Base-by-base conservation (phyloP, 2,888 invertebrate species). In the Lasioglossum malachurum region DNA sequence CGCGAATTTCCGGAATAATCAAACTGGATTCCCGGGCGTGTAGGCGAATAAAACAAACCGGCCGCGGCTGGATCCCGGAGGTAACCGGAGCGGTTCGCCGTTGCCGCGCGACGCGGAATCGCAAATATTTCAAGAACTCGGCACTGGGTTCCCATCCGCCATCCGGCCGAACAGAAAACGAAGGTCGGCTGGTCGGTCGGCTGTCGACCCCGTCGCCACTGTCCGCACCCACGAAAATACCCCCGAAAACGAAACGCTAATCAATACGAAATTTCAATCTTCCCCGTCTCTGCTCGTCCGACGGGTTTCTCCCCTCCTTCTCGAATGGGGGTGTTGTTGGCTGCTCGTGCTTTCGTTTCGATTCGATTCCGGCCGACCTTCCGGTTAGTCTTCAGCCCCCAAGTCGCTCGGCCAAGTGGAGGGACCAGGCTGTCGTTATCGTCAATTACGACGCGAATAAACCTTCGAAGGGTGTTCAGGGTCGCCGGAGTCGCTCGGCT, bases 241-340 rank as follows among this genome's bases (percentile, higher is more conserved):
- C 73, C 53, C 79, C 80, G 44, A 74, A 75, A 81, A 84, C 86
- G 80, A 88, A 73, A 82, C 41, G 71, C 83, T 83, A 87, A 91
- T 91, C 91, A 78, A 91, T 91, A 91, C 84, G 88, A 90, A 90
- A 91, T 91, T 91, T 89, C 91, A 91, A 91, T 91, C 88, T 88
- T 88, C 91, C 78, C 85, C 71, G 73, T 75, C 4, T 1, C 69
- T 19, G n/a, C 10, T 75, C 27, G 75, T 44, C 41, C 57, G 46
- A 71, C 84, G 31, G 10, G 16, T 75, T 74, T 86, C 87, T 84
- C 77, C 75, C 78, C 75, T 46, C 67, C 41, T 57, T 67, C 35
- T 31, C 35, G 23, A 10, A 27, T 12, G 5, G 60, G 16, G 31
- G 12, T 71, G 67, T 27, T 44, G 71, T 7, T 27, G 46, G 46